Conservation (phyloP, 2,113 vertebrate species). For the Notarius lentiginosus region DNA sequence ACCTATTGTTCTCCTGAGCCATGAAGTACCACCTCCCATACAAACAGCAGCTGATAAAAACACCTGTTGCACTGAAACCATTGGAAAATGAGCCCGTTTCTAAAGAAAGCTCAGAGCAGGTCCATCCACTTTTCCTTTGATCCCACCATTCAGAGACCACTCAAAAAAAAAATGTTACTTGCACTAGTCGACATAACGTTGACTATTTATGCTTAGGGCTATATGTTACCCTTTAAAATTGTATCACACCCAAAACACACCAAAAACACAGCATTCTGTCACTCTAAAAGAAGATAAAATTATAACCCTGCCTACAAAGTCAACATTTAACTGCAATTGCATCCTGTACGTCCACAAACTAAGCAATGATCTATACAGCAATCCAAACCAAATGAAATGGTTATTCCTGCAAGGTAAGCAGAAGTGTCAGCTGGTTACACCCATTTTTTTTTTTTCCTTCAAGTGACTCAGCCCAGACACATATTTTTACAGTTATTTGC, state of each 20-base stretch:
- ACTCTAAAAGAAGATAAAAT: not conserved
- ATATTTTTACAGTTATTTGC: conserved; percentile 28
- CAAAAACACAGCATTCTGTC: not conserved
- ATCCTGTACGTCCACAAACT: not conserved
- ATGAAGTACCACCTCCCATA: conserved; percentile 21
- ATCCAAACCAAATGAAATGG: not conserved
- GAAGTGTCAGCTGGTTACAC: not conserved
- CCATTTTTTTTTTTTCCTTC: not conserved
- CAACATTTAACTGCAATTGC: not conserved
- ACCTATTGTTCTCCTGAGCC: conserved; percentile 53
- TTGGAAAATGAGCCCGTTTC: conserved; percentile 32
- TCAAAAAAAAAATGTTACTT: conserved; percentile 5
- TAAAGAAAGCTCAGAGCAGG: conserved; percentile 20
- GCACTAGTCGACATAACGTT: not conserved
- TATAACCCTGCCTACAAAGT: not conserved
- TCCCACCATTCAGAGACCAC: conserved; percentile 3
- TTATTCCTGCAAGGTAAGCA: not conserved
- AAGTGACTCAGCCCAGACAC: conserved; percentile 24
- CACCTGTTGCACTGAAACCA: conserved; percentile 54
- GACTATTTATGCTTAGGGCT: not conserved
- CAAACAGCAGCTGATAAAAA: conserved; percentile 59
- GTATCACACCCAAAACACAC: not conserved
- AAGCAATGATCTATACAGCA: not conserved
- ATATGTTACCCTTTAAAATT: not conserved
- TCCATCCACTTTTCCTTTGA: not conserved